Evolutionary conservation across 2,888 invertebrate species (phyloP), one percentile per base, ranked within the genome.

Genomic region (Drosophila crucigera): DNA sequence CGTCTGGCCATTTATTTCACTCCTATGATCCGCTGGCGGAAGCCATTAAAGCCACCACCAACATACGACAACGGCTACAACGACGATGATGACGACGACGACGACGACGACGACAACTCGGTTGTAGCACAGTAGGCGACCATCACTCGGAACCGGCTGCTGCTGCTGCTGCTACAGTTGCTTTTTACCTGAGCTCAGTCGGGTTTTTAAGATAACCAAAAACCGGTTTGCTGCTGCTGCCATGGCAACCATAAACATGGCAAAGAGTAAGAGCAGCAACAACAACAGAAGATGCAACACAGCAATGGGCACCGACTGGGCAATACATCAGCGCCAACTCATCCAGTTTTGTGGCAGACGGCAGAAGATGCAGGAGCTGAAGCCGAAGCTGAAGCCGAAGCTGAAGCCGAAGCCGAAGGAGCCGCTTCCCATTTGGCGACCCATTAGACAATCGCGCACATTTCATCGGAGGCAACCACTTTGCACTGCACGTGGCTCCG

Each of bases 31-130:
- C 91, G 91, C 90, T 92, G 92, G 92, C 92, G 92, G 93, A 93
- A 93, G 93, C 93, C 93, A 93, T 93, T 93, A 93, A 93, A 92
- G 89, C 92, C 91, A 92, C 93, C 91, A 92, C 92, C 90, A 91
- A 82, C 80, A 82, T 73, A 61, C 77, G 82, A 67, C 77, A 78
- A 64, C 52, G 52, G 16, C 63, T 10, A 62, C 41, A 22, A 75
- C 52, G 35, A 49, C 41, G 54, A 47, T 30, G 39, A 16, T 59
- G n/a, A 31, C 52, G 50, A 39, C 52, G 39, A 19, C 62, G 16
- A 33, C 30, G 30, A 41, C 41, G 16, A 33, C 30, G 30, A 41
- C 41, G 49, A 19, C 47, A 47, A 47, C 67, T 64, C 53, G 47
- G 52, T 53, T 76, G 68, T 61, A 65, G 74, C 77, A 75, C 78